Percentiles rank a stretch among this genome's conserved stretches.
Conservation (phyloP, 2,888 invertebrate genomes). For the Oligia latruncula region DNA sequence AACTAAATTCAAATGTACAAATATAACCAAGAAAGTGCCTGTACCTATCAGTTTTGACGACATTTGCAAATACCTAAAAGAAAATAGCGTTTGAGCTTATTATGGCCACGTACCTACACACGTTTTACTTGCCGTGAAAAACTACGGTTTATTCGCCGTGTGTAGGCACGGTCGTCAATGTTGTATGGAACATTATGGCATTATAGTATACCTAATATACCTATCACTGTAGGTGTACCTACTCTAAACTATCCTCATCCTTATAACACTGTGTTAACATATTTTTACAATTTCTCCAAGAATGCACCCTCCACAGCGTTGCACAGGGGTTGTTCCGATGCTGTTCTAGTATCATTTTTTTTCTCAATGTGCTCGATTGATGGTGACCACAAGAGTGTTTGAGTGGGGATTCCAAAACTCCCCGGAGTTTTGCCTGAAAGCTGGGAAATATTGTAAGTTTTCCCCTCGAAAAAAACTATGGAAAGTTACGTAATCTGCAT, state of each 20-base stretch:
- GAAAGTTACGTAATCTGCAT: background rate
- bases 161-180: background rate
- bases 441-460: background rate
- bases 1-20: conserved; percentile 8
- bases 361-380: background rate
- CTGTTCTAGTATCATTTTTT: background rate
- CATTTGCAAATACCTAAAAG: background rate
- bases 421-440: too few species aligned
- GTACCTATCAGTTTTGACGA: background rate
- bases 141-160: background rate
- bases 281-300: background rate
- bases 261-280: background rate
- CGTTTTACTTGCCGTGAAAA: background rate
- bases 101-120: background rate
- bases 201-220: too few species aligned
- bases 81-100: background rate
- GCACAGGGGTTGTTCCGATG: background rate
- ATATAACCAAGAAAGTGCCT: background rate
- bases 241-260: background rate
- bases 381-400: background rate
- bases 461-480: background rate
- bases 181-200: too few species aligned
- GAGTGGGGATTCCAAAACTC: background rate
- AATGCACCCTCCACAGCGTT: background rate
- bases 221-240: too few species aligned